Evolutionary conservation across 2,113 vertebrate species (phyloP).

Genomic region (Pan troglodytes): NHGRI_mPanTro3-v2.1_pri NC_072409.2:106609501-106610000

Average conservation of each 20-base stretch:
- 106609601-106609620: not conserved
- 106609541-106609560: not conserved
- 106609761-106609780: not conserved
- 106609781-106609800: constrained; percentile 6
- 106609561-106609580: not conserved
- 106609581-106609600: not conserved
- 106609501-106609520: not conserved
- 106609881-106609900: not conserved
- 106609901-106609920: not conserved
- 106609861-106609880: constrained; percentile 9
- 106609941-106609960: not conserved
- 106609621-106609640: not conserved
- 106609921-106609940: not conserved
- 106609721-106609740: not conserved
- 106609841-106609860: constrained; percentile 23
- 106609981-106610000: not conserved
- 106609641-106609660: constrained; percentile 26
- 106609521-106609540: not conserved
- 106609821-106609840: constrained; percentile 46
- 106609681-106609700: not conserved
- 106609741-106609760: not conserved
- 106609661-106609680: not conserved
- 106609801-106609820: not conserved
- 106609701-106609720: not conserved
- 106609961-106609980: not conserved